Evolutionary conservation across 2,113 vertebrate genomes (phyloP).

Genomic region (Azemiops feae): DNA sequence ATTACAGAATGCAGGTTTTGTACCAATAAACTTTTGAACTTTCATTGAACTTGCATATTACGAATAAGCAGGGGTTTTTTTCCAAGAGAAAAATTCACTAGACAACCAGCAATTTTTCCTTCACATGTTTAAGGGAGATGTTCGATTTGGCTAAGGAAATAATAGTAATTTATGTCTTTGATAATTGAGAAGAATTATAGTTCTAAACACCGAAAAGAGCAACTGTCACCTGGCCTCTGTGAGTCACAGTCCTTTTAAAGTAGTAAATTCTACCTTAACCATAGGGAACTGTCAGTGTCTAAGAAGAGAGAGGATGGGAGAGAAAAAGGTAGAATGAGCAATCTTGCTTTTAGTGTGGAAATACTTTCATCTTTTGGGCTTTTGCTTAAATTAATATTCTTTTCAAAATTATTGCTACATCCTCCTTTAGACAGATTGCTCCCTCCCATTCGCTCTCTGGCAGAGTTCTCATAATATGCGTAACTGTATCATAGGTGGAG

Average conservation of each 20-base stretch:
- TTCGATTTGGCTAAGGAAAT: conserved; percentile 73
- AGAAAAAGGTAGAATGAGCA: conserved; percentile 49
- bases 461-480: not conserved
- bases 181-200: conserved; percentile 76
- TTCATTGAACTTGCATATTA: conserved; percentile 73
- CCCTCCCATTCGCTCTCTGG: not conserved
- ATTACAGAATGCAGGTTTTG: conserved; percentile 67
- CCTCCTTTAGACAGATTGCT: not conserved
- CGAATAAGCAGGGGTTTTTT: conserved; percentile 66
- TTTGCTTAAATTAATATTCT: conserved; percentile 11
- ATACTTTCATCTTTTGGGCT: not conserved
- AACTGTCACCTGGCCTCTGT: conserved; percentile 57
- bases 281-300: conserved; percentile 45
- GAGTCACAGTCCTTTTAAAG: conserved; percentile 68
- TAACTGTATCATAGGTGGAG: not conserved
- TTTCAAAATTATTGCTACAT: conserved; percentile 28
- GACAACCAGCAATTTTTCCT: conserved; percentile 79
- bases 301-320: conserved; percentile 32
- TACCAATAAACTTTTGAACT: conserved; percentile 75
- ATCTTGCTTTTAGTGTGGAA: conserved; percentile 48
- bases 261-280: conserved; percentile 61
- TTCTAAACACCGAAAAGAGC: conserved; percentile 66
- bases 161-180: conserved; percentile 77
- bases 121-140: conserved; percentile 70
- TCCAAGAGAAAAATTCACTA: conserved; percentile 71